Evolutionary conservation across 2,113 vertebrate species (phyloP).

Genomic region (Paradisaea rubra): DNA sequence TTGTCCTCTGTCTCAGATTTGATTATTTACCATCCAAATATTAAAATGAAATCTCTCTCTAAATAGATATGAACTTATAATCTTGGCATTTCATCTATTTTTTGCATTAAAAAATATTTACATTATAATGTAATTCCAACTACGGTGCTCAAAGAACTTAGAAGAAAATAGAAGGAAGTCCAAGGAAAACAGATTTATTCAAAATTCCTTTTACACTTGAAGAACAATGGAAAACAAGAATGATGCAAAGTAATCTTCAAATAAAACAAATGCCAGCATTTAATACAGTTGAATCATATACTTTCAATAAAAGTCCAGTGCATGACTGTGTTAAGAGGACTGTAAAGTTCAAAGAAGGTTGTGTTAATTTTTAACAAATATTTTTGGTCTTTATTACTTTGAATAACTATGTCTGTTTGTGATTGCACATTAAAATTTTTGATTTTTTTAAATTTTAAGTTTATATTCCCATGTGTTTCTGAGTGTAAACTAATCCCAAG

Average conservation of each 20-base stretch:
- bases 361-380: background rate
- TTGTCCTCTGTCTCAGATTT: background rate
- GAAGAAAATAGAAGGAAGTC: background rate
- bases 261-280: background rate
- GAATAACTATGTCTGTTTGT: background rate
- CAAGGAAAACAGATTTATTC: background rate
- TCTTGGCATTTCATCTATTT: background rate
- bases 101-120: background rate
- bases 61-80: background rate
- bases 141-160: background rate
- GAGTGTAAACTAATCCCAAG: background rate
- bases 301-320: background rate
- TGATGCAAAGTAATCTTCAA: background rate
- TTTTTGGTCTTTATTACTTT: background rate
- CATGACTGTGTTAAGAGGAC: background rate
- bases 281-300: rapidly evolving
- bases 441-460: background rate
- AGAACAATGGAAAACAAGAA: background rate
- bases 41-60: background rate
- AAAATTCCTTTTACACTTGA: background rate
- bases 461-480: background rate
- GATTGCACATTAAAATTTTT: too few species aligned
- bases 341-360: background rate
- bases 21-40: background rate
- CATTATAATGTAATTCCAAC: background rate